Percentiles rank a stretch among this genome's conserved stretches.
phyloP scores from a whole-genome alignment of 2,888 invertebrate species.

The Cataglyphis rosenhaueri region DNA sequence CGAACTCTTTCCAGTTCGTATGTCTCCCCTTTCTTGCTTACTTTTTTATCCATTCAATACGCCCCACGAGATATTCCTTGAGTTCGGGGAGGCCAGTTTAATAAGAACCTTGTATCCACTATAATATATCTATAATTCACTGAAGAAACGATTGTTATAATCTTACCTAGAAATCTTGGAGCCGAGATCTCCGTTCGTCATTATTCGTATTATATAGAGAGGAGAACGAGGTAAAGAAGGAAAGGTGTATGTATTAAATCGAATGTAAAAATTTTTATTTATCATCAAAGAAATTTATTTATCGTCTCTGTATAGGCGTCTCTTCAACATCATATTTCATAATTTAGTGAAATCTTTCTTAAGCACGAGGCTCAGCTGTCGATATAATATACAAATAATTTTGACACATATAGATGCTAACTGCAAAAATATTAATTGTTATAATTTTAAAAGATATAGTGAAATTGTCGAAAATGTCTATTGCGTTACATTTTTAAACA shows the following conservation, averaged over 20 bases:
- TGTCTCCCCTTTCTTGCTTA: constrained; percentile 57
- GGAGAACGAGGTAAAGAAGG: too few species aligned
- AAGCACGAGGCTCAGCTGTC: not conserved
- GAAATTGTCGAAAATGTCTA: not conserved
- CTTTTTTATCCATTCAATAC: constrained; percentile 64
- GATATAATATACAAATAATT: constrained; percentile 1
- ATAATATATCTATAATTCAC: constrained; percentile 72
- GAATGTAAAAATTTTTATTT: not conserved
- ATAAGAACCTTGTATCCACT: constrained; percentile 62
- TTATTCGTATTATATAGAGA: not conserved
- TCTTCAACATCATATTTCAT: not conserved
- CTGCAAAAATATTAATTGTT: not conserved
- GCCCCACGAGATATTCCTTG: constrained; percentile 51
- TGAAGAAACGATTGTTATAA: constrained; percentile 71
- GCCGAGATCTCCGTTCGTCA: constrained; percentile 24
- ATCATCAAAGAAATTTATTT: not conserved
- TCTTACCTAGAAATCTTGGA: constrained; percentile 71
- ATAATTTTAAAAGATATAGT: not conserved
- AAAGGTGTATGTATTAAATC: not conserved
- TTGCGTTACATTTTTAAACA: not conserved
- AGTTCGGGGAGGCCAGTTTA: constrained; percentile 64
- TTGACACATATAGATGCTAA: not conserved
- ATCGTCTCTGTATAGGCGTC: not conserved
- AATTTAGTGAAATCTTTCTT: constrained; percentile 12
- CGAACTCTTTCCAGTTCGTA: constrained; percentile 50